A percentile compares a stretch with the other conserved stretches of the same genome.
Evolutionary conservation across 2,888 invertebrate genomes (phyloP).

Genomic region (Hyposoter dolosus): DNA sequence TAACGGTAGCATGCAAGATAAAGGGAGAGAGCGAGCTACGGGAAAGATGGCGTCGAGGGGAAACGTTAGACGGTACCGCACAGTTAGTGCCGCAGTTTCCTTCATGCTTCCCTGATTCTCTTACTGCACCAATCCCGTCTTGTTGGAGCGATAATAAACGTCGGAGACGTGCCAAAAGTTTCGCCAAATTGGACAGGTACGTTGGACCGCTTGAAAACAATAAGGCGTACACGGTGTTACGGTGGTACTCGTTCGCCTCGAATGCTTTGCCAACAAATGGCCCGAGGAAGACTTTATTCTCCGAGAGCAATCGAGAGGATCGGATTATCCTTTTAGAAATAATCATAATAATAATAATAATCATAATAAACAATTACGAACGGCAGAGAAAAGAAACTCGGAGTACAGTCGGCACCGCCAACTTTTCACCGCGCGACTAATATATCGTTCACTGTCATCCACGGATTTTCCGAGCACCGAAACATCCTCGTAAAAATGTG

Average conservation of each 20-base stretch:
- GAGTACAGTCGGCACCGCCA: not conserved
- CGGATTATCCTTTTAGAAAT: not conserved
- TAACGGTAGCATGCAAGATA: constrained; percentile 35
- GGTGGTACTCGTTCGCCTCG: not conserved
- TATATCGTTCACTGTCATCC: constrained; percentile 54
- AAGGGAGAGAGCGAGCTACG: not conserved
- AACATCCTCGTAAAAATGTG: constrained; percentile 73
- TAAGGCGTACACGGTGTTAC: constrained; percentile 7
- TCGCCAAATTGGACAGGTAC: constrained; percentile 63
- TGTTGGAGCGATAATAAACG: constrained; percentile 41
- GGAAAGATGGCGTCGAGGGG: constrained; percentile 17
- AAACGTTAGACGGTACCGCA: constrained; percentile 46
- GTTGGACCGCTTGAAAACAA: constrained; percentile 43
- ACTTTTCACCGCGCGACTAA: constrained; percentile 18
- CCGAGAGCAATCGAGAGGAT: not conserved
- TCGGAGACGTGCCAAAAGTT: constrained; percentile 59
- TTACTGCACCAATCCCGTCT: constrained; percentile 44
- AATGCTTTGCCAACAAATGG: constrained; percentile 4
- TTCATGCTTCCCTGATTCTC: constrained; percentile 65
- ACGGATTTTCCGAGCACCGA: constrained; percentile 47
- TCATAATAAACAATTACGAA: not conserved
- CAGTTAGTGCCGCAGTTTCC: constrained; percentile 67
- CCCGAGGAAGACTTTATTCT: not conserved
- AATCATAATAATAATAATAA: not conserved
- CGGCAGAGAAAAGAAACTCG: not conserved